phyloP scores from a whole-genome alignment of 2,113 vertebrate genomes.

The Galbula dea region DNA sequence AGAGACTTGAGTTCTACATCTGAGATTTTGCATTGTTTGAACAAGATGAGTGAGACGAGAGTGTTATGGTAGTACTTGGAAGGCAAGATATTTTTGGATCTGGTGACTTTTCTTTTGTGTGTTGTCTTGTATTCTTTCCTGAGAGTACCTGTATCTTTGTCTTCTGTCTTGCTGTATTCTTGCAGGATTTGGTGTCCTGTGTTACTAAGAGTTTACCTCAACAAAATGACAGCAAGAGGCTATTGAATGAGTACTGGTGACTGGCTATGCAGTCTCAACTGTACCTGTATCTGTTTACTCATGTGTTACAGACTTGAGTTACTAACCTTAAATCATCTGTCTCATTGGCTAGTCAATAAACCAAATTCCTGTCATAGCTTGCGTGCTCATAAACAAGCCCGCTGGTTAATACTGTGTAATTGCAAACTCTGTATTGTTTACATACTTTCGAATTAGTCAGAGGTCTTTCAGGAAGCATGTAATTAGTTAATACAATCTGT shows the following conservation, averaged over 20 bases:
- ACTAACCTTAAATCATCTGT: neutral
- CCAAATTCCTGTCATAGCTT: neutral
- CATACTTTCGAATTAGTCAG: neutral
- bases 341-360: neutral
- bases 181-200: neutral
- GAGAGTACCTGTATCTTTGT: neutral
- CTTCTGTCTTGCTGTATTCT: neutral
- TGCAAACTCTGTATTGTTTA: neutral
- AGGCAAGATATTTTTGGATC: neutral
- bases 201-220: neutral
- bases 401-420: neutral
- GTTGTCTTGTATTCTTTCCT: neutral
- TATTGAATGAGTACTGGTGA: neutral
- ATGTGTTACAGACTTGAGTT: neutral
- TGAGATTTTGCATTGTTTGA: neutral
- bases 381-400: neutral
- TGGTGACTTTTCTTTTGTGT: neutral
- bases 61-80: neutral
- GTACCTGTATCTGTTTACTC: neutral
- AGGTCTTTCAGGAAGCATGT: neutral
- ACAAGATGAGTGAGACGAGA: neutral
- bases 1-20: neutral
- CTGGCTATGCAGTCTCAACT: neutral
- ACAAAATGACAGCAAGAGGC: neutral
- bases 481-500: neutral